Evolutionary conservation across 2,888 invertebrate genomes (phyloP).

Genomic region (Zeuzera pyrina): DNA sequence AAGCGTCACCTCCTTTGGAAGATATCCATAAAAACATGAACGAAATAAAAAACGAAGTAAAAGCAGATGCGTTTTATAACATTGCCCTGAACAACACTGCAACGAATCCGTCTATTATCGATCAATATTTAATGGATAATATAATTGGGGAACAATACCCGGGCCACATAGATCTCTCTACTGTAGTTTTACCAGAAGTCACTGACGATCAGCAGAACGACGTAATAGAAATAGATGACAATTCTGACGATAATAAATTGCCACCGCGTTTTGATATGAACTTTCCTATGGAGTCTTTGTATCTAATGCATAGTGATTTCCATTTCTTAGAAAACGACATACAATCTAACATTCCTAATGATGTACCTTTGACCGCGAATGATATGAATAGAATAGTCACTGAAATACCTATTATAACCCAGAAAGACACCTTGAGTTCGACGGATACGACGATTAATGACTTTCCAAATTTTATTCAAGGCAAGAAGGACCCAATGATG

Average conservation of each 20-base stretch:
- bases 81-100: constrained; percentile 39
- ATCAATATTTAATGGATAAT: constrained; percentile 58
- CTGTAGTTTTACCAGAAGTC: constrained; percentile 43
- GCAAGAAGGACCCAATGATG: constrained; percentile 64
- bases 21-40: constrained; percentile 61
- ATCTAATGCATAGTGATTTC: constrained; percentile 60
- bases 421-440: constrained; percentile 39
- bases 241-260: constrained; percentile 60
- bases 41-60: constrained; percentile 61
- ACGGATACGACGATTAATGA: constrained; percentile 27
- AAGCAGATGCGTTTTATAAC: constrained; percentile 55
- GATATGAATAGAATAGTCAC: constrained; percentile 49
- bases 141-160: constrained; percentile 57
- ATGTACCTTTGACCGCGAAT: constrained; percentile 30
- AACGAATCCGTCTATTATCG: constrained; percentile 46
- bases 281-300: constrained; percentile 53
- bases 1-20: constrained; percentile 60
- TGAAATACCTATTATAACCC: constrained; percentile 47
- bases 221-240: constrained; percentile 64
- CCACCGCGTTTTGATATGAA: constrained; percentile 58
- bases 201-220: constrained; percentile 48
- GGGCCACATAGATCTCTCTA: constrained; percentile 47
- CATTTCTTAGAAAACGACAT: constrained; percentile 58
- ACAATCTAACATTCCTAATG: constrained; percentile 30
- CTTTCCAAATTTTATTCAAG: constrained; percentile 48